Evolutionary conservation across 2,888 invertebrate species (phyloP), one percentile per base, ranked within the genome.

Genomic region (Cephus nigrinus): DNA sequence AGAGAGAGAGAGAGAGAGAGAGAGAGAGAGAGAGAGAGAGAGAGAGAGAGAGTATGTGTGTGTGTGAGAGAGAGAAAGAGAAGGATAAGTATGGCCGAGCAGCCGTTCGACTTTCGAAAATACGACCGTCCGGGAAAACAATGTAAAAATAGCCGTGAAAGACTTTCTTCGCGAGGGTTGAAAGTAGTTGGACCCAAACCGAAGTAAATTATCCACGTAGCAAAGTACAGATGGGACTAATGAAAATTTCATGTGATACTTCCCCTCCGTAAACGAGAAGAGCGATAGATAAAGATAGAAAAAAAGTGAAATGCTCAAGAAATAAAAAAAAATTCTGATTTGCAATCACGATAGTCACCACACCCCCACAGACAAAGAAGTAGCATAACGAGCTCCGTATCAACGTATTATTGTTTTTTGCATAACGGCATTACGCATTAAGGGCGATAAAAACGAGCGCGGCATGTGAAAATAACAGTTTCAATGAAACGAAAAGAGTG

Each of bases 381-480:
- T 69, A 30, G 31, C 69, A 5, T 23, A 40, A 40, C 40, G 40
- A 40, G 40, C n/a, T 23, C 12, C 73, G 73, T 75, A 69, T 73
- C 35, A 9, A 40, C 75, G 77, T 78, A 69, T 84, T 82, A 82
- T 82, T 82, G 77, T 87, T 88, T 86, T 88, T 87, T 87, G 86
- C 88, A 84, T 88, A 88, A 89, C 84, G 81, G 80, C 84, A 82
- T 88, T 86, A 88, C 82, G 85, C 84, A 85, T 83, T 85, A 86
- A 85, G 83, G 83, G 81, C 82, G 87, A 88, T 86, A 87, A 87
- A 88, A 80, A 79, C 75, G 75, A 74, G 30, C 68, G 40, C 31
- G 73, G 72, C 34, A 78, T 73, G 23, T 15, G 73, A 76, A 73
- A 55, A 73, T 75, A 73, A 76, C 72, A 76, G 77, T 77, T 74